phyloP scores from a whole-genome alignment of 2,797 vertebrate species.

The Lerista edwardsae region DNA sequence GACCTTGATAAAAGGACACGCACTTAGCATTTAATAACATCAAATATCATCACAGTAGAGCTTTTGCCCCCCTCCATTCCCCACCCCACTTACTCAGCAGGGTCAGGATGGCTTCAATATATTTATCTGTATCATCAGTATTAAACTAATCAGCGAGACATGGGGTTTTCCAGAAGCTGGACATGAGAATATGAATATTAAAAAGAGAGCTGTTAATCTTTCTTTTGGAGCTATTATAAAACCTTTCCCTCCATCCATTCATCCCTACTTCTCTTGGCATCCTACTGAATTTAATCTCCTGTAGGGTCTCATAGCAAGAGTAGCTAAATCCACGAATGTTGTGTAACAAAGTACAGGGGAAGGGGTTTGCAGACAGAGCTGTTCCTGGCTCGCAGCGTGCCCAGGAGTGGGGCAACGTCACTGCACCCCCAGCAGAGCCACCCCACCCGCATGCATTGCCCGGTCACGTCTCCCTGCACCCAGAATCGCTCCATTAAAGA shows the following conservation, averaged over 20 bases:
- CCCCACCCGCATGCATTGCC: too few relatives aligned
- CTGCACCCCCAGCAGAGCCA: too few relatives aligned
- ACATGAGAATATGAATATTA: constrained; percentile 66
- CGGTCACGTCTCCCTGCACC: too few relatives aligned
- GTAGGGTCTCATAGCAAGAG: constrained; percentile 67
- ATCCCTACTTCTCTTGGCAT: neutral
- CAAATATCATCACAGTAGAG: constrained; percentile 42
- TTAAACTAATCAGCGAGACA: constrained; percentile 72
- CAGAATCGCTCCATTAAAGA: too few relatives aligned
- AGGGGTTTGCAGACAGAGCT: constrained; percentile 18
- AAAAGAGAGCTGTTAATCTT: constrained; percentile 71
- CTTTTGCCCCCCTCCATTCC: constrained; percentile 46
- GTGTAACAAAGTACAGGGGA: constrained; percentile 59
- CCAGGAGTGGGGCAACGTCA: too few relatives aligned
- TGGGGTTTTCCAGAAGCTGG: constrained; percentile 57
- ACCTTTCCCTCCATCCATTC: constrained; percentile 46
- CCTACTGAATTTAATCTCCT: constrained; percentile 63
- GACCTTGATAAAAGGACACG: constrained; percentile 69
- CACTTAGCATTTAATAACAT: constrained; percentile 68
- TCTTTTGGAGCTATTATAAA: constrained; percentile 43
- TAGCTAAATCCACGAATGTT: constrained; percentile 70
- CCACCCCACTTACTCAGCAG: constrained; percentile 11
- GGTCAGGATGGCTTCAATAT: constrained; percentile 49
- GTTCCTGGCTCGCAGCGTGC: too few relatives aligned
- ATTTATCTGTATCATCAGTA: constrained; percentile 61